Evolutionary conservation across 2,888 invertebrate species (phyloP), one percentile per base, ranked within the genome.

Genomic region (Auanema freiburgensis): DNA sequence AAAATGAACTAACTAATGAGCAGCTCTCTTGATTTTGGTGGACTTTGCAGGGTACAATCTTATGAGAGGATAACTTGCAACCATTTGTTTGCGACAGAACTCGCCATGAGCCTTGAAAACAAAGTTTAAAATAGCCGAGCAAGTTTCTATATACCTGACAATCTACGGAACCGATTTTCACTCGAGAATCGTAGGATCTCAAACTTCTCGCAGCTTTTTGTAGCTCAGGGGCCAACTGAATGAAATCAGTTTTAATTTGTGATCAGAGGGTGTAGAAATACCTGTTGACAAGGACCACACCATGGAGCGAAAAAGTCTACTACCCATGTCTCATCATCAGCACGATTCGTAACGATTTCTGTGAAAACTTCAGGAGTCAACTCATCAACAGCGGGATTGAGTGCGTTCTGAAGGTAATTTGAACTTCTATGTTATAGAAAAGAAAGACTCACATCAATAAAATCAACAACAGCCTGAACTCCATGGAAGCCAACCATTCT

Each of bases 271-370:
- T n/a, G 11, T 5, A 57, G 46, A 46, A 87, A 0, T 89, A 77
- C 77, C 67, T 88, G 88, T 77, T 89, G 89, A 81, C 91, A 91
- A 0, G 90, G 90, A 1, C 88, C 89, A 85, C 91, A 91, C 90
- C 90, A 90, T 0, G 90, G 89, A 12, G 89, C 90, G 83, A 87
- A 90, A 84, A 88, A 91, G 84, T 90, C 90, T 2, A 91, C 88
- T 24, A 89, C 81, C 89, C 90, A 90, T 4, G 90, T 83, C 64
- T 88, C 87, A 53, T 87, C 85, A 10, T 82, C 79, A 1, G 86
- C 85, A 77, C 89, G 88, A 25, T 86, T 84, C 14, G 85, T 84
- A 40, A 91, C 86, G 21, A 80, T 83, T 21, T 84, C 75, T 49
- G 87, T 83, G 79, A 90, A 90, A 51, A 85, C 86, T 23, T 85